Conservation (phyloP, 1,140 invertebrate species). For the Caenorhabditis latens region DNA sequence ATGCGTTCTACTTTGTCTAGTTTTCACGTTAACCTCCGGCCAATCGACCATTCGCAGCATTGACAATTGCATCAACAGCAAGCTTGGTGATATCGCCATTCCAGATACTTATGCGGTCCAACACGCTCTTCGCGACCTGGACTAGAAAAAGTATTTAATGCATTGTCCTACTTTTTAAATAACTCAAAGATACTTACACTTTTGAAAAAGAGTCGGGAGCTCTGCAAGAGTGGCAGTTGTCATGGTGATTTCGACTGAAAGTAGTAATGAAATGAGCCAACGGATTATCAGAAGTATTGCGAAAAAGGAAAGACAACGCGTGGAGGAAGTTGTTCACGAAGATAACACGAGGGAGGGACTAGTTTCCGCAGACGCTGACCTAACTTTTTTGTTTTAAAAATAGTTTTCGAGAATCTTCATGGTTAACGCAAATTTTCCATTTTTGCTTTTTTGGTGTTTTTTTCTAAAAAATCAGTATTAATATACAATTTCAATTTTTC, state of each 20-base stretch:
- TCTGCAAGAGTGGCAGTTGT: constrained; percentile 8
- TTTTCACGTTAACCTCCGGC: constrained; percentile 39
- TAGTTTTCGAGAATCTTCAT: constrained; percentile 2
- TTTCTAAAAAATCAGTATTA: neutral
- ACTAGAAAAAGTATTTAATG: constrained; percentile 28
- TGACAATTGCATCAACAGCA: constrained; percentile 64
- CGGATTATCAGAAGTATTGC: too few relatives aligned
- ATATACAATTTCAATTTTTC: neutral
- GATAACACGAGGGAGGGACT: neutral
- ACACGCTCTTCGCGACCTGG: constrained; percentile 14
- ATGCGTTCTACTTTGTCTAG: neutral
- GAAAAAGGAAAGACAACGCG: neutral
- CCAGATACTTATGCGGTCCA: constrained; percentile 57
- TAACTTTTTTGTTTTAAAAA: neutral
- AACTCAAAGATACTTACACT: constrained; percentile 5
- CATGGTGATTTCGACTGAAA: neutral
- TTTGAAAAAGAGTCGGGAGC: constrained; percentile 53
- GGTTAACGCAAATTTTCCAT: neutral
- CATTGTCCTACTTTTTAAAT: neutral
- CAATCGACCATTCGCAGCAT: constrained; percentile 58
- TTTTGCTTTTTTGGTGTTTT: neutral
- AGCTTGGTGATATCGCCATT: constrained; percentile 62
- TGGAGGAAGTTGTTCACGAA: constrained; percentile 20
- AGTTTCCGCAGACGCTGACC: neutral
- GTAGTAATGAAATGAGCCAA: too few relatives aligned